A percentile compares a stretch with the other conserved stretches of the same genome.
Evolutionary conservation across 2,797 vertebrate species (phyloP).

Genomic region (Babyrousa celebensis): DNA sequence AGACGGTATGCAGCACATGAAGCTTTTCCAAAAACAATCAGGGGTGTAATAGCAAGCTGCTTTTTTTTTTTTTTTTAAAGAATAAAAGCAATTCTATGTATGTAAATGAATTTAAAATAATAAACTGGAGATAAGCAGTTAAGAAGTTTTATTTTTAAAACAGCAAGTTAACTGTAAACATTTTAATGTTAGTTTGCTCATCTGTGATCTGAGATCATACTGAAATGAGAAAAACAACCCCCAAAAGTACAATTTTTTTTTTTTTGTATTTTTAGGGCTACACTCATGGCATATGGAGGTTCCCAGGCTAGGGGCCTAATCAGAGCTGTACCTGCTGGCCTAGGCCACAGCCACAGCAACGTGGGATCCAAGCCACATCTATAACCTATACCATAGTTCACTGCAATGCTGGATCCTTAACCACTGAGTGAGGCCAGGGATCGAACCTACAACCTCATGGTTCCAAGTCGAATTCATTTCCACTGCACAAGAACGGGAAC

Average conservation of each 20-base stretch:
- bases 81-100: conserved; percentile 91
- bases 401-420: no score
- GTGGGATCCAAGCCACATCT: no score
- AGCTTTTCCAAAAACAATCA: conserved; percentile 67
- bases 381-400: no score
- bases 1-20: conserved; percentile 79
- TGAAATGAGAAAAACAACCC: conserved; percentile 86
- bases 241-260: conserved; percentile 70
- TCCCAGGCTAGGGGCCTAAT: no score
- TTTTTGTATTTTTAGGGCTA: no score
- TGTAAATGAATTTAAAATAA: conserved; percentile 83
- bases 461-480: no score
- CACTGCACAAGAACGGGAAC: no score
- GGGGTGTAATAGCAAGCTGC: conserved; percentile 88
- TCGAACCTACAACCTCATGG: no score
- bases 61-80: conserved; percentile 83
- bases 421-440: no score
- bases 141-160: conserved; percentile 89
- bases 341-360: no score
- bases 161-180: conserved; percentile 92
- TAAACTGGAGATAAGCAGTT: conserved; percentile 88
- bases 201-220: conserved; percentile 92
- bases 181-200: conserved; percentile 92
- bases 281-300: no score
- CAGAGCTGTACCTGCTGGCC: no score